Conservation (phyloP, 2,113 vertebrate species). For the Carassius gibelio region DNA sequence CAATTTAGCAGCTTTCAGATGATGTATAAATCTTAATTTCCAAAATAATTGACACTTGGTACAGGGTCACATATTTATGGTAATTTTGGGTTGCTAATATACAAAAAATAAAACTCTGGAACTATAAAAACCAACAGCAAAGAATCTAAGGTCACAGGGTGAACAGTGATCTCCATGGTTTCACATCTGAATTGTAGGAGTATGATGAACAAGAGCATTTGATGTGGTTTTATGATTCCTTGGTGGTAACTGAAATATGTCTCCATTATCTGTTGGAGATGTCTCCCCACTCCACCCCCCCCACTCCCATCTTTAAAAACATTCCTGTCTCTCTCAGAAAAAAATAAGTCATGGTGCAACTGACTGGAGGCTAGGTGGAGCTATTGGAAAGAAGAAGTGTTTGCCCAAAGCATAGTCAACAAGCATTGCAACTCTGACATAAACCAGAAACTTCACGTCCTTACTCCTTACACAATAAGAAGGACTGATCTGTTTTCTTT, state of each 20-base stretch:
- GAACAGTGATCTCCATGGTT: not conserved
- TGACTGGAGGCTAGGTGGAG: not conserved
- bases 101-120: not conserved
- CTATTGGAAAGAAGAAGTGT: not conserved
- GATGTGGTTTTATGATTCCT: not conserved
- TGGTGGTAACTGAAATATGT: not conserved
- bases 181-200: not conserved
- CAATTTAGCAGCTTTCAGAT: too few species aligned
- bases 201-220: not conserved
- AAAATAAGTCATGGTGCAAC: not conserved
- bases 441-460: too few species aligned
- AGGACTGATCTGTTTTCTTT: not conserved
- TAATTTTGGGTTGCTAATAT: not conserved
- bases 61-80: not conserved
- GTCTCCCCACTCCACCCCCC: not conserved
- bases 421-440: not conserved
- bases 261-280: conserved; percentile 2
- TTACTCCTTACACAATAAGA: not conserved
- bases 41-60: too few species aligned
- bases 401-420: not conserved
- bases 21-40: too few species aligned
- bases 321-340: not conserved
- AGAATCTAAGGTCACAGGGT: not conserved
- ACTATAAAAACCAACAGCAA: not conserved
- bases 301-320: not conserved